These are phyloP conservation scores for Cervus canadensis DNA, from an alignment of 2,113 vertebrate species.

Conservation along the genomic window DNA sequence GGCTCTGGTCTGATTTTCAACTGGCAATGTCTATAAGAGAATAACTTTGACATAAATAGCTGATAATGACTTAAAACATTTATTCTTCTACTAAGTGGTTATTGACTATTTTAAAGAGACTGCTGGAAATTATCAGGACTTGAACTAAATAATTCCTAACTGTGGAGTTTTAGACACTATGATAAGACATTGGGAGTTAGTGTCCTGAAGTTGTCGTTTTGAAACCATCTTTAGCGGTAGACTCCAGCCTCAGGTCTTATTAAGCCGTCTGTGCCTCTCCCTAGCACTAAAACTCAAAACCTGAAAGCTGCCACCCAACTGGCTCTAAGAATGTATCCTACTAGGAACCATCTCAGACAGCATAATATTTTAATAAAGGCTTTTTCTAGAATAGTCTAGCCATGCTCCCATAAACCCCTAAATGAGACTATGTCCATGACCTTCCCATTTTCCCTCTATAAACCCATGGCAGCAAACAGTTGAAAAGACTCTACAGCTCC, in stretches of 20 bases:
- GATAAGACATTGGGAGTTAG: neutral
- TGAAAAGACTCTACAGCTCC: neutral
- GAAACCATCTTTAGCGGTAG: neutral
- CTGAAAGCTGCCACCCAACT: neutral
- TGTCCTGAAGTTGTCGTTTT: neutral
- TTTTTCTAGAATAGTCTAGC: conserved; percentile 5
- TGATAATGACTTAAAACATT: neutral
- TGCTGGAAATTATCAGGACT: neutral
- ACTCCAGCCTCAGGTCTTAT: neutral
- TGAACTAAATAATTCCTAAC: neutral
- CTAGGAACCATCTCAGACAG: neutral
- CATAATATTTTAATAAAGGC: neutral
- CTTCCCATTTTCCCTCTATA: neutral
- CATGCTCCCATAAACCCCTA: neutral
- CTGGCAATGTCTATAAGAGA: neutral
- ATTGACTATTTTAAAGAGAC: neutral
- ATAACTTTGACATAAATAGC: neutral
- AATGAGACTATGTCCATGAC: neutral
- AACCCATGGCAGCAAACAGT: neutral
- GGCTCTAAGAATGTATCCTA: neutral
- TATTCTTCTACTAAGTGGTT: neutral
- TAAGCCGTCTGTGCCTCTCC: neutral
- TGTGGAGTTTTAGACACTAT: neutral
- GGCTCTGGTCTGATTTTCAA: neutral
- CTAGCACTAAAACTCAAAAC: neutral